These are phyloP conservation scores for Percina caprodes DNA, from an alignment of 2,113 vertebrate species.

Conservation along the genomic window DNA sequence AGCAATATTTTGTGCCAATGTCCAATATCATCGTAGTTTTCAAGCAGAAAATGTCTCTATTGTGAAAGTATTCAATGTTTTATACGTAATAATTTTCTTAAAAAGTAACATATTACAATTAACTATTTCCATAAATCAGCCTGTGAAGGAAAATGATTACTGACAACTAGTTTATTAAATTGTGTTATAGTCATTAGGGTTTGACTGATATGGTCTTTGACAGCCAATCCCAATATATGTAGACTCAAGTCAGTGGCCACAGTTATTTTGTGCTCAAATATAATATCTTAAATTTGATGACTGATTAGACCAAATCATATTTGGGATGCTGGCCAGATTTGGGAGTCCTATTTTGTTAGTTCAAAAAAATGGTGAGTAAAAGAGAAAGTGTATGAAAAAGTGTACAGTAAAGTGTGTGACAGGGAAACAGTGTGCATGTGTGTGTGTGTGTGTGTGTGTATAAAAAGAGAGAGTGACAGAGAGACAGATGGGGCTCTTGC, in stretches of 20 bases:
- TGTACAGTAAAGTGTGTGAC: conserved; percentile 24
- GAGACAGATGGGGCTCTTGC: conserved; percentile 78
- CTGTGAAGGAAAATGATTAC: conserved; percentile 11
- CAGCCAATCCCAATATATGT: conserved; percentile 4
- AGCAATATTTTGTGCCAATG: not conserved
- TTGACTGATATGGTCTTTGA: not conserved
- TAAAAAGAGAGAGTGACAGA: conserved; percentile 40
- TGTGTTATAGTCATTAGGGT: not conserved
- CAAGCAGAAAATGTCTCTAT: not conserved
- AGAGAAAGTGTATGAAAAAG: conserved; percentile 32
- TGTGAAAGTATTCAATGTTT: not conserved
- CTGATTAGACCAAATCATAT: not conserved
- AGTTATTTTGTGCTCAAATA: not conserved
- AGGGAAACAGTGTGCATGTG: not conserved
- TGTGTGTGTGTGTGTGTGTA: conserved; percentile 16
- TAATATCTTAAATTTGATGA: not conserved
- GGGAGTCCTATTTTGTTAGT: not conserved
- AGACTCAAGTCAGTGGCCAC: not conserved
- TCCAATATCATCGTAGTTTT: not conserved
- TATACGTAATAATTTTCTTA: not conserved
- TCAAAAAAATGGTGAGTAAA: not conserved
- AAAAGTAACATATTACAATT: conserved; percentile 8
- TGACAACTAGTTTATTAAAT: conserved; percentile 29
- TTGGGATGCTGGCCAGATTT: not conserved
- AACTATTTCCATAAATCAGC: conserved; percentile 18